Base-by-base conservation (phyloP, 2,113 vertebrate genomes). In the Gambusia holbrooki region DNA sequence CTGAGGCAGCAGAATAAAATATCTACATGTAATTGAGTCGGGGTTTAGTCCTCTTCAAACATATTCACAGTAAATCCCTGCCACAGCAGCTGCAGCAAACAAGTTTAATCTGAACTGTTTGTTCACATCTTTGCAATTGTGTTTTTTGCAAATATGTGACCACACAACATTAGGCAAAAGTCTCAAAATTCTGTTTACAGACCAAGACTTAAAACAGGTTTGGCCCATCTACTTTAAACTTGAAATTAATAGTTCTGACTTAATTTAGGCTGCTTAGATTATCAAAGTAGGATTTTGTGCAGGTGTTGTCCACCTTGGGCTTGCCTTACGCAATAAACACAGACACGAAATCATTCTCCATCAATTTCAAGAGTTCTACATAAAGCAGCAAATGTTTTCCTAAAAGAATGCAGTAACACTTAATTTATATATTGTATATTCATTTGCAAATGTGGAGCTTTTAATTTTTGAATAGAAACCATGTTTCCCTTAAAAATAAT, bases 1-100 rank as follows among this genome's bases (percentile, higher is more conserved):
- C 93, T 94, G 94, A 94, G 83, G 87, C 93, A 90, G 93, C 93
- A 92, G 90, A 91, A 94, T 83, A 68, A 74, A 76, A 92, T 92
- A 94, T 94, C 94, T 94, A 95, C 93, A 92, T 92, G 93, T 93
- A 90, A 92, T 90, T 92, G 91, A 91, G 83, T 87, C 51, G 78
- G 74, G 72, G 76, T 76, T 84, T 76, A 87, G 88, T 80, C 76
- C 62, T 84, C 40, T 74, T 45, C 37, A 84, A 81, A 83, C 89
- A 86, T 66, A 75, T 73, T 87, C 84, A 73, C 88, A 69, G 89
- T 92, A 92, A 92, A 92, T 94, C 93, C 92, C 82, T 66, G 79
- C 77, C 63, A 80, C 74, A 68, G 76, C 77, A 79, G 77, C 86
- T 78, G 64, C 73, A 77, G 71, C 71, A 67, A 17, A 19, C 51